A percentile compares a stretch with the other conserved stretches of the same genome.
phyloP scores from a whole-genome alignment of 2,888 invertebrate genomes.

The Xylota segnis region DNA sequence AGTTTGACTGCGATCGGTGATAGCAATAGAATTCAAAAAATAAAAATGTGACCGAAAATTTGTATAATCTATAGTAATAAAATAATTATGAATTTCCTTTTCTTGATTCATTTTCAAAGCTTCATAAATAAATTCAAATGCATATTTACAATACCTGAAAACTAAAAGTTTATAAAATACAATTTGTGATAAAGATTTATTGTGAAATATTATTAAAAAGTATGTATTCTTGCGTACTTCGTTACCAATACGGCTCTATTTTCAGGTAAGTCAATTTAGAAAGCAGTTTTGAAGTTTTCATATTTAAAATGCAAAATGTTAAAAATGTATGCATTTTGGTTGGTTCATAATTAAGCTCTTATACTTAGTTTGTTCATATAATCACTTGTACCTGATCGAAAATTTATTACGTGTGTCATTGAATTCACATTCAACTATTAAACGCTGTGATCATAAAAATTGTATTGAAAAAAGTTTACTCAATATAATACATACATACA shows the following conservation, averaged over 20 bases:
- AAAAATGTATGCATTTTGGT: no score
- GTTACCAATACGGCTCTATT: neutral
- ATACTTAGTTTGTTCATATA: no score
- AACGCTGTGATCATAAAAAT: no score
- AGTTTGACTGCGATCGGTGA: constrained; percentile 22
- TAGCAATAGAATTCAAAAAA: neutral
- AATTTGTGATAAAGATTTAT: neutral
- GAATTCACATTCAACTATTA: no score
- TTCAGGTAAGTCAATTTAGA: neutral
- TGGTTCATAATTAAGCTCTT: no score
- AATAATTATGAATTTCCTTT: neutral
- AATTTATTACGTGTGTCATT: no score
- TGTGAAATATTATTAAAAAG: neutral
- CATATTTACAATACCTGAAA: neutral
- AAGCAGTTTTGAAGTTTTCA: neutral
- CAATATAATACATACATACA: no score
- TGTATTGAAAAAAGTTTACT: no score
- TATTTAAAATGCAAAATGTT: no score
- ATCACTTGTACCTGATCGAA: no score
- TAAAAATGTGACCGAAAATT: neutral
- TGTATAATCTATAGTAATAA: neutral
- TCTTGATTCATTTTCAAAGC: neutral
- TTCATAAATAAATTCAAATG: neutral
- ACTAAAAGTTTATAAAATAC: neutral
- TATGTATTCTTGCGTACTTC: neutral